phyloP scores from a whole-genome alignment of 2,113 vertebrate species.

The Noturus placidus region DNA sequence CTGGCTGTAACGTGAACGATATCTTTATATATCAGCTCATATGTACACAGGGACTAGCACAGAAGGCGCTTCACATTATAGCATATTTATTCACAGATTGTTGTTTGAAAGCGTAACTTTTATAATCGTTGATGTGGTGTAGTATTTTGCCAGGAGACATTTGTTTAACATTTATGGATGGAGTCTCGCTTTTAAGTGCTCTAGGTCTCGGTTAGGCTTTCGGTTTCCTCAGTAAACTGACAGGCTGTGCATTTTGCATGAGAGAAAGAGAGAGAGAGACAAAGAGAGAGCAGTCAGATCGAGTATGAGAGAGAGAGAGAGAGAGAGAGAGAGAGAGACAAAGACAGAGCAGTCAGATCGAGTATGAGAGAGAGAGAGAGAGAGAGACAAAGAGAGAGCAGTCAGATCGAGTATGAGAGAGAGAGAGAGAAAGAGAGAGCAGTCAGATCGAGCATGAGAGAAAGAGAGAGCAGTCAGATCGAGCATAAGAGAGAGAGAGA shows the following conservation, averaged over 20 bases:
- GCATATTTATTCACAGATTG: neutral
- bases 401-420: no score
- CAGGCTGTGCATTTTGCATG: neutral
- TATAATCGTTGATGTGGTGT: neutral
- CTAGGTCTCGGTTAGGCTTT: neutral
- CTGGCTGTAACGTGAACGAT: neutral
- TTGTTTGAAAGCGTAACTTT: neutral
- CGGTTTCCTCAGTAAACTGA: neutral
- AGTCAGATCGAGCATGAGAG: neutral
- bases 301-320: no score
- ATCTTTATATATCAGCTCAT: neutral
- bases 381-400: no score
- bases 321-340: no score
- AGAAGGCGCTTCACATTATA: neutral
- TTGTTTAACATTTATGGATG: neutral
- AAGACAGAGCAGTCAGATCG: no score
- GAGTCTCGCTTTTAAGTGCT: neutral
- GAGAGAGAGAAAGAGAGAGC: neutral
- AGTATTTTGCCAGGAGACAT: neutral
- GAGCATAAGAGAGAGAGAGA: no score
- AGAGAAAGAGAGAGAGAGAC: no score
- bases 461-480: no score
- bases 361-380: no score
- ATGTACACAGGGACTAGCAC: neutral
- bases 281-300: no score